Evolutionary conservation across 2,888 invertebrate species (phyloP).

Genomic region (Folsomia manolachei): DNA sequence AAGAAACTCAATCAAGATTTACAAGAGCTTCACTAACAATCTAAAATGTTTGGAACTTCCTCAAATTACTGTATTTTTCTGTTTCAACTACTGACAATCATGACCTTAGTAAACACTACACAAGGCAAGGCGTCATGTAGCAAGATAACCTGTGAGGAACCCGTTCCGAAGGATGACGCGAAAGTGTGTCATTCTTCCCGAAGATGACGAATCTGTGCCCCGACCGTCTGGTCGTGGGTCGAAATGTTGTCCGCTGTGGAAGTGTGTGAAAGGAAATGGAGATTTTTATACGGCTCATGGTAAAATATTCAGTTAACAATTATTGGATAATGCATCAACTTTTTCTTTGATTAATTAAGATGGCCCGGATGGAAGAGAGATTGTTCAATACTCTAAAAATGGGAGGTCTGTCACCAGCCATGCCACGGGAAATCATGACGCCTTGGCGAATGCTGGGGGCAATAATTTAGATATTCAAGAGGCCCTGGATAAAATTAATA

Average conservation of each 20-base stretch:
- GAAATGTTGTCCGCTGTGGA: conserved; percentile 26
- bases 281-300: conserved; percentile 28
- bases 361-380: conserved; percentile 14
- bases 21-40: too few relatives aligned
- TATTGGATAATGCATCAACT: not conserved
- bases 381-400: not conserved
- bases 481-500: not conserved
- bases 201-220: too few relatives aligned
- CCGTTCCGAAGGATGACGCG: too few relatives aligned
- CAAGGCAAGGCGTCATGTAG: too few relatives aligned
- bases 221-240: conserved; percentile 15
- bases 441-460: conserved; percentile 18
- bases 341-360: not conserved
- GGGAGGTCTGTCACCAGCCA: conserved; percentile 5
- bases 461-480: not conserved
- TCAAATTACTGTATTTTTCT: too few relatives aligned
- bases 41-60: too few relatives aligned
- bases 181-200: too few relatives aligned
- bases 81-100: too few relatives aligned
- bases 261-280: conserved; percentile 14
- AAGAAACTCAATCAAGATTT: too few relatives aligned
- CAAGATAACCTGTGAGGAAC: too few relatives aligned
- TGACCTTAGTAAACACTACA: too few relatives aligned
- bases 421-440: conserved; percentile 20
- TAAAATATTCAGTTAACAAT: not conserved